These are phyloP conservation scores for Ochropleura leucogaster DNA, from an alignment of 2,888 invertebrate genomes.

Conservation along the genomic window DNA sequence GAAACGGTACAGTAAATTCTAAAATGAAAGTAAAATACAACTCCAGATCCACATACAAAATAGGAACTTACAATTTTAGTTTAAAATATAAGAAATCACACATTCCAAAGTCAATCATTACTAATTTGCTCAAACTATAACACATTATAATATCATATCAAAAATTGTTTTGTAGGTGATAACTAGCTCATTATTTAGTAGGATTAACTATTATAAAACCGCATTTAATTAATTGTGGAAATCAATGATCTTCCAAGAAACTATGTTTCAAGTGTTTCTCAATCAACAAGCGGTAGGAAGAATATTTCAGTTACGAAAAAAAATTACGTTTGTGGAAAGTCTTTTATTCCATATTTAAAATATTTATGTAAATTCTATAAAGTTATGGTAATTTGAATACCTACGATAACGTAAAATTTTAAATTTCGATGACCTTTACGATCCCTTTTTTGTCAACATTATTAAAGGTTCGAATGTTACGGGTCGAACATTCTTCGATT, in stretches of 20 bases:
- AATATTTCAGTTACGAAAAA: background rate
- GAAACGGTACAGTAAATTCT: background rate
- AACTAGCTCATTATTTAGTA: slow-evolving; percentile 55
- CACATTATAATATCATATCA: slow-evolving; percentile 61
- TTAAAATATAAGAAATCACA: background rate
- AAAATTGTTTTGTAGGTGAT: slow-evolving; percentile 57
- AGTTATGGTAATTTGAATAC: background rate
- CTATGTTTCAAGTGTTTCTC: slow-evolving; percentile 19
- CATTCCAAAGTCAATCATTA: slow-evolving; percentile 23
- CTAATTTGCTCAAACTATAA: slow-evolving; percentile 41
- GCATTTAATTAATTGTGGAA: slow-evolving; percentile 48
- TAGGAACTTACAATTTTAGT: background rate
- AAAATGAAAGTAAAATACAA: background rate
- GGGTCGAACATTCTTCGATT: background rate
- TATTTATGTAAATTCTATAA: background rate
- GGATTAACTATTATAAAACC: slow-evolving; percentile 46
- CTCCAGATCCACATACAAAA: background rate
- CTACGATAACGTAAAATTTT: background rate
- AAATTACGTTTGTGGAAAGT: background rate
- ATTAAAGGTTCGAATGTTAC: background rate
- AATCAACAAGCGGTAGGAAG: background rate
- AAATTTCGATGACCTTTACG: background rate
- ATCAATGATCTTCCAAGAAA: slow-evolving; percentile 69
- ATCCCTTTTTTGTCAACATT: background rate
- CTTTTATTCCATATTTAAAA: background rate